phyloP scores from a whole-genome alignment of 2,888 invertebrate genomes.

The Galerucella pusilla region DNA sequence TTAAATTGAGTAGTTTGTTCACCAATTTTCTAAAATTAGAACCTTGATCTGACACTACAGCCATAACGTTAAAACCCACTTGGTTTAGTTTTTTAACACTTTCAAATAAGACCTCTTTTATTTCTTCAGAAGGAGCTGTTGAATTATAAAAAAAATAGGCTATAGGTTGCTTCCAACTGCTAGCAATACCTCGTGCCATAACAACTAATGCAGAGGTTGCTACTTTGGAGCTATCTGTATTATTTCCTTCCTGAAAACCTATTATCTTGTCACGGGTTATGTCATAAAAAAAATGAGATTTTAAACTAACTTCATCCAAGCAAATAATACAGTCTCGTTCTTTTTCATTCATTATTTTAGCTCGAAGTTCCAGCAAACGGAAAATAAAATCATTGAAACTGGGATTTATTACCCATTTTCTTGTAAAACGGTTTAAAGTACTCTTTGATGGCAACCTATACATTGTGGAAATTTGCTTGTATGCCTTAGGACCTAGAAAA shows the following conservation, averaged over 20 bases:
- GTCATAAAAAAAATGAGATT: slow-evolving; percentile 44
- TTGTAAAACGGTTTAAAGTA: slow-evolving; percentile 40
- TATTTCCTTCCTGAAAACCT: slow-evolving; percentile 26
- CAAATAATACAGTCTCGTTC: slow-evolving; percentile 41
- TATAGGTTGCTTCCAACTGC: too few species aligned
- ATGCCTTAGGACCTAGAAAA: background rate
- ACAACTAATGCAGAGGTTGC: too few species aligned
- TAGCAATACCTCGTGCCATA: too few species aligned
- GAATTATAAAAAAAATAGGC: too few species aligned
- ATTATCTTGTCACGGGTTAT: slow-evolving; percentile 37
- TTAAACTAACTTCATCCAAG: slow-evolving; percentile 44
- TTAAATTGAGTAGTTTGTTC: too few species aligned
- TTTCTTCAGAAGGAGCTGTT: too few species aligned
- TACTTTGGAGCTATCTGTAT: too few species aligned
- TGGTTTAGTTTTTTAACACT: too few species aligned
- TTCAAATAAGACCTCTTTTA: too few species aligned
- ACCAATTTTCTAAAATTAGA: too few species aligned
- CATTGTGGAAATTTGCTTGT: slow-evolving; percentile 1
- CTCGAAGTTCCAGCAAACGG: slow-evolving; percentile 26
- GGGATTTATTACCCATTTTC: slow-evolving; percentile 38
- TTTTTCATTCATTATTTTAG: slow-evolving; percentile 29
- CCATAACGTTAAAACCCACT: too few species aligned
- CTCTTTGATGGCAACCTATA: slow-evolving; percentile 16
- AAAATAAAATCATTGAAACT: slow-evolving; percentile 41
- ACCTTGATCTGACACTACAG: too few species aligned